These are phyloP conservation scores for Notospermus geniculatus DNA, from an alignment of 1,140 invertebrate genomes.

Conservation along the genomic window DNA sequence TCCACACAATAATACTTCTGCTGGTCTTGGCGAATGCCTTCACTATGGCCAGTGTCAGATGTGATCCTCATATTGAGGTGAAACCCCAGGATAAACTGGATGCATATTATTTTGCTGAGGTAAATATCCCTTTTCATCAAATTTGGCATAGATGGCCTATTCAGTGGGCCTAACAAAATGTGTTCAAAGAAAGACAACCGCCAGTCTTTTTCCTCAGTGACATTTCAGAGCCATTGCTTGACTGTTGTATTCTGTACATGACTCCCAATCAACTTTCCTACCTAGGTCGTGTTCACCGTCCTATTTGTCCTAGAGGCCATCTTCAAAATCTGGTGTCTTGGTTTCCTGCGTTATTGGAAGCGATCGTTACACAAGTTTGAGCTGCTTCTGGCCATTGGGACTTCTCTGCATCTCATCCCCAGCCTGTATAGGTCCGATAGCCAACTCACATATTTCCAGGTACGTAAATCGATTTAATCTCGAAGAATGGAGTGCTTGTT, in stretches of 20 bases:
- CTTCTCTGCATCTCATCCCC: conserved; percentile 90
- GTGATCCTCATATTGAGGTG: conserved; percentile 78
- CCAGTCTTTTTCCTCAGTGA: too few species aligned
- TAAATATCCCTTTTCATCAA: conserved; percentile 40
- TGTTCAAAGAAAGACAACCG: too few species aligned
- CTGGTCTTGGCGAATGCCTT: conserved; percentile 93
- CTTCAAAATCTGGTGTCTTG: conserved; percentile 97
- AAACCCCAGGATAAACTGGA: conserved; percentile 72
- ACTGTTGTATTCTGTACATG: too few species aligned
- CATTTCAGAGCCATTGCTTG: too few species aligned
- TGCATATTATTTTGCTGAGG: conserved; percentile 93
- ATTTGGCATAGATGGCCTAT: background rate
- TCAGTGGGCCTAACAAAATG: too few species aligned
- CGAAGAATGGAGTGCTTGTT: too few species aligned
- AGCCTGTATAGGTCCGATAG: conserved; percentile 76
- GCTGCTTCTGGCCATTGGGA: conserved; percentile 88
- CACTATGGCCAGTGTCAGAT: conserved; percentile 93
- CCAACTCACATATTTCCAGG: conserved; percentile 93
- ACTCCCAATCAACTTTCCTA: too few species aligned
- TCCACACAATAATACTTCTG: conserved; percentile 87
- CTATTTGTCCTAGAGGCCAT: conserved; percentile 92
- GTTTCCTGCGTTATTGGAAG: conserved; percentile 89
- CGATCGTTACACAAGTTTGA: conserved; percentile 99
- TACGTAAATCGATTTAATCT: too few species aligned
- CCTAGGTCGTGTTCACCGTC: conserved; percentile 83